Evolutionary conservation across 2,888 invertebrate species (phyloP).

Genomic region (Caprella mutica): DNA sequence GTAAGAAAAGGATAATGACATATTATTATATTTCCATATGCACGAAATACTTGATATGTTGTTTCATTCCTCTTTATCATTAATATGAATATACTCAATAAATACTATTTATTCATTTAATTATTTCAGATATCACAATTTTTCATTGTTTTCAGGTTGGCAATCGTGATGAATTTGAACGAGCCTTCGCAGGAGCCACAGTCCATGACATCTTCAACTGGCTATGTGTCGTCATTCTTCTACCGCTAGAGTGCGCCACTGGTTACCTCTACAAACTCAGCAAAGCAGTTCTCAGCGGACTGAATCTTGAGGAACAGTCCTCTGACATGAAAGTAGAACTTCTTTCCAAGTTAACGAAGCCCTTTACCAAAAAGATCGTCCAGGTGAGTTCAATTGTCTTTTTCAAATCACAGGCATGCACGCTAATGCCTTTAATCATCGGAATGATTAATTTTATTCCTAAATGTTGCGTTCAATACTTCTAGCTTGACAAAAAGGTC

Average conservation of each 20-base stretch:
- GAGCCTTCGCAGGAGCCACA: constrained; percentile 48
- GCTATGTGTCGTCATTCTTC: constrained; percentile 44
- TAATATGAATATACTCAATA: neutral
- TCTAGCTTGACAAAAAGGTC: constrained; percentile 42
- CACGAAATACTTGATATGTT: too few relatives aligned
- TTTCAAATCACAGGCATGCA: too few relatives aligned
- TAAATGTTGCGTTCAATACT: too few relatives aligned
- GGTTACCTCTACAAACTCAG: constrained; percentile 41
- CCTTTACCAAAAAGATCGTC: constrained; percentile 42
- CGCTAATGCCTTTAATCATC: neutral
- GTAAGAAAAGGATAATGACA: constrained; percentile 14
- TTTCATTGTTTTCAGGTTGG: constrained; percentile 34
- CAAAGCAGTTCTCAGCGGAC: constrained; percentile 37
- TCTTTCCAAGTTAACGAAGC: constrained; percentile 40
- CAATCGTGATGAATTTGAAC: constrained; percentile 43
- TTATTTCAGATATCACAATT: neutral
- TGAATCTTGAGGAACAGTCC: constrained; percentile 37
- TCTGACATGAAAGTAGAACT: constrained; percentile 38
- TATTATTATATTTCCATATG: neutral
- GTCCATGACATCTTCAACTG: constrained; percentile 50
- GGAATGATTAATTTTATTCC: too few relatives aligned
- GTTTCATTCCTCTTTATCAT: too few relatives aligned
- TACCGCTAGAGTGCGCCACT: constrained; percentile 44
- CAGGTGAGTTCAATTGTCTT: constrained; percentile 28
- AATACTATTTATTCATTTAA: neutral